Percentiles rank a stretch among this genome's conserved stretches.
These are phyloP conservation scores for Carcharodon carcharias DNA, from an alignment of 2,797 vertebrate genomes.

Conservation along the genomic window DNA sequence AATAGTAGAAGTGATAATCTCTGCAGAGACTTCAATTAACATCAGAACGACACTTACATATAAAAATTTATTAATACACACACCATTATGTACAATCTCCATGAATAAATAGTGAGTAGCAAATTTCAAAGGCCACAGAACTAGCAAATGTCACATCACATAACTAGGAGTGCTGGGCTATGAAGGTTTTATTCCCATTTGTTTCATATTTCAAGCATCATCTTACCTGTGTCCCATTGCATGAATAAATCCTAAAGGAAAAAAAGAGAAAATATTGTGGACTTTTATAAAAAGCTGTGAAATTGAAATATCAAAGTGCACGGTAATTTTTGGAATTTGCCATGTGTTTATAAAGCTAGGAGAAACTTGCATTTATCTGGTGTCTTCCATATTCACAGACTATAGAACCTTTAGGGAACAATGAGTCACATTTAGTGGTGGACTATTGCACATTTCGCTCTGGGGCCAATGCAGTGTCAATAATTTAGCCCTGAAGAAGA, in stretches of 20 bases:
- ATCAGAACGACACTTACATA: constrained; percentile 25
- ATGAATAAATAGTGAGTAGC: not conserved
- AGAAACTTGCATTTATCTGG: not conserved
- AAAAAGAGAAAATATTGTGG: not conserved
- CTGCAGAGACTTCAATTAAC: constrained; percentile 22
- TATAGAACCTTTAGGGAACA: not conserved
- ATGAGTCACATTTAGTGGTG: not conserved
- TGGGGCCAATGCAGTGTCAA: not conserved
- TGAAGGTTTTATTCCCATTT: constrained; percentile 6
- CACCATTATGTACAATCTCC: not conserved
- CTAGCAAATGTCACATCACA: not conserved
- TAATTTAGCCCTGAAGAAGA: not conserved
- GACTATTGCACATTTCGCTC: not conserved
- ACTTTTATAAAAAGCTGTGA: not conserved
- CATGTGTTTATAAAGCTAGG: not conserved
- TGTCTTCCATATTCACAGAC: not conserved
- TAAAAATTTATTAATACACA: not conserved
- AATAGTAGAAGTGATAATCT: constrained; percentile 34
- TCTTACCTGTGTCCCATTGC: not conserved
- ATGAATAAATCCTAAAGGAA: constrained; percentile 14
- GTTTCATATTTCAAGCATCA: not conserved
- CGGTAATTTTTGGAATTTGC: not conserved
- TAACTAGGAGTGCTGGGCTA: not conserved
- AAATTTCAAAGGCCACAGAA: constrained; percentile 9
- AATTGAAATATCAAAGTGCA: not conserved